These are phyloP conservation scores for Hyperoplus immaculatus DNA, from an alignment of 2,797 vertebrate species.

Conservation along the genomic window DNA sequence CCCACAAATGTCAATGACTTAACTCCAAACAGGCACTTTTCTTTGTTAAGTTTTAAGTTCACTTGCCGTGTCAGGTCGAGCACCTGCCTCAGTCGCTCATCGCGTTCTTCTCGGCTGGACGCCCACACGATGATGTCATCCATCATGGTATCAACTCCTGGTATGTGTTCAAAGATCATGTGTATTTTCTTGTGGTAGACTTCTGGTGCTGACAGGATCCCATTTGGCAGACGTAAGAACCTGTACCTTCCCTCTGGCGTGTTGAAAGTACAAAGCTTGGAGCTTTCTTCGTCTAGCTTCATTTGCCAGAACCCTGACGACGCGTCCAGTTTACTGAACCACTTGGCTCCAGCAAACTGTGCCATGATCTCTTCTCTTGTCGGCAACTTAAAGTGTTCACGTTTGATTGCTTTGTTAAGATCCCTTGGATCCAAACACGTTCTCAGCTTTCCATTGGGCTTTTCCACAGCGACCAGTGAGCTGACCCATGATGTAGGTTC, in stretches of 20 bases:
- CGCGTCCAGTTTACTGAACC: not conserved
- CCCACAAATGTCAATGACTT: not conserved
- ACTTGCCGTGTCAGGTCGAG: not conserved
- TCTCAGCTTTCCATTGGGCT: too few relatives aligned
- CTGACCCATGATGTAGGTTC: too few relatives aligned
- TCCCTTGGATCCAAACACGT: too few relatives aligned
- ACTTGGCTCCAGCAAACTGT: too few relatives aligned
- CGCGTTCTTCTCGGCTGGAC: constrained; percentile 15
- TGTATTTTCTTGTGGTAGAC: constrained; percentile 45
- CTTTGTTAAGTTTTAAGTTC: too few relatives aligned
- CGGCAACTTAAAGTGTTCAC: too few relatives aligned
- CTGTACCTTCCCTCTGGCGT: constrained; percentile 10
- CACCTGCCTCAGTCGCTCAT: not conserved
- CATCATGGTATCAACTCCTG: constrained; percentile 22
- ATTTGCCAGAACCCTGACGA: too few relatives aligned
- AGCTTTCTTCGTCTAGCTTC: not conserved
- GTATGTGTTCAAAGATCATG: constrained; percentile 23
- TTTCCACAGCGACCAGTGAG: too few relatives aligned
- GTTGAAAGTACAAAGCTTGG: not conserved
- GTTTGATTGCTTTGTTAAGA: too few relatives aligned
- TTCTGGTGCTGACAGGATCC: constrained; percentile 36
- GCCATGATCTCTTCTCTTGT: too few relatives aligned
- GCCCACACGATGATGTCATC: constrained; percentile 36
- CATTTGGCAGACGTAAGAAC: constrained; percentile 14
- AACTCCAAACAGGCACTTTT: not conserved